Evolutionary conservation across 2,888 invertebrate species (phyloP), one percentile per base, ranked within the genome.

Genomic region (Zelleria hepariella): DNA sequence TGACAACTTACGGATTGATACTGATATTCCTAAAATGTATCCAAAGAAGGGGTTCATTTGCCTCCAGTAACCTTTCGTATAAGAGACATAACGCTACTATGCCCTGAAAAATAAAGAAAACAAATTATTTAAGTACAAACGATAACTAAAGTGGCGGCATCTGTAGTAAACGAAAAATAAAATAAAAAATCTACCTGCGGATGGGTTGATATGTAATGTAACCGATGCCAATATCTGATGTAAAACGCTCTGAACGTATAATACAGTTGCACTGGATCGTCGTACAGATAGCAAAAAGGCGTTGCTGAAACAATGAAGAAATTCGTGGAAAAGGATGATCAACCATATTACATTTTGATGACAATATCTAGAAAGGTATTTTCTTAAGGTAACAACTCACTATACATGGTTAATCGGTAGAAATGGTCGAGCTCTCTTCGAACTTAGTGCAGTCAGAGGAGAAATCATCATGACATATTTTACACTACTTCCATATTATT

Each of bases 261-360:
- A 78, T 98, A 98, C 60, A 98, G 89, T 59, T 93, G 92, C 18
- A 95, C 93, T 0, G 97, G 95, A 66, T 97, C 95, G 69, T 97
- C 95, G 77, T 94, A 98, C 32, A 98, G 83, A 75, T 97, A 98
- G 78, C 98, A 98, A 73, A 98, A 94, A 0, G 98, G 98, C 0
- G 97, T 96, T 55, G 97, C 98, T 97, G 83, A 48, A 27, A 32
- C 32, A 32, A 32, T n/a, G n/a, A 10, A 32, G 1, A 32, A 32
- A 32, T 32, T 10, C 2, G 6, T 32, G 10, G 27, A 5, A 2
- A 27, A 18, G 26, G 5, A 52, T 5, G 1, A 52, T 5, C 4
- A 52, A 52, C 15, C n/a, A 49, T 10, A 6, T 7, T n/a, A 49
- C 48, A 49, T 42, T n/a, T n/a, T n/a, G n/a, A n/a, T n/a, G n/a